Conservation (phyloP, 2,113 vertebrate species). For the Ictalurus furcatus region DNA sequence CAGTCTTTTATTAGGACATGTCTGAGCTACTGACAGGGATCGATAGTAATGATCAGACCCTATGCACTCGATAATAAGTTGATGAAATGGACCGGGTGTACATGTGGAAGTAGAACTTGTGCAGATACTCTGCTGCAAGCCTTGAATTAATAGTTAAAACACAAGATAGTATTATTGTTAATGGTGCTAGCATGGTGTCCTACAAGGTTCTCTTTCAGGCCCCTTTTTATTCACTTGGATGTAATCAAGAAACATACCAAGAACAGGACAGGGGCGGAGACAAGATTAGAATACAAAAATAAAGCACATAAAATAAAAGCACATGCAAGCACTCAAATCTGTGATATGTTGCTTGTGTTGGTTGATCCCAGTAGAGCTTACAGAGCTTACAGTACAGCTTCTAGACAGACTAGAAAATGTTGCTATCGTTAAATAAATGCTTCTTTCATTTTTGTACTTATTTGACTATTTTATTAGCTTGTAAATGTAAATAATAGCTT, state of each 20-base stretch:
- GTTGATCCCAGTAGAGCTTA: not conserved
- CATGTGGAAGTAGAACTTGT: not conserved
- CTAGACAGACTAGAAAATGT: not conserved
- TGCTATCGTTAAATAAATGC: too few species aligned
- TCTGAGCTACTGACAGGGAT: not conserved
- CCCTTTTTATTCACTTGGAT: not conserved
- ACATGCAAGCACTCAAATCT: not conserved
- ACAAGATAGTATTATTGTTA: not conserved
- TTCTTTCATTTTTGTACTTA: not conserved
- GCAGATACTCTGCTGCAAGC: not conserved
- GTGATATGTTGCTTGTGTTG: not conserved
- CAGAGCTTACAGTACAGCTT: too few species aligned
- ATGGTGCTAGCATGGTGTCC: not conserved
- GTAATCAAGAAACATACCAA: too few species aligned
- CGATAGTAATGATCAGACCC: not conserved
- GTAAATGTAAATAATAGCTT: not conserved
- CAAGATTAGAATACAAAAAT: too few species aligned
- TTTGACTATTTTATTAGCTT: not conserved
- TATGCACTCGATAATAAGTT: not conserved
- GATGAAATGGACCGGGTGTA: not conserved
- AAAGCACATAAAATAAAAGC: too few species aligned
- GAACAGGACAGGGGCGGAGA: too few species aligned
- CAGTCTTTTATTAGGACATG: constrained; percentile 20
- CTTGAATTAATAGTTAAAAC: not conserved
- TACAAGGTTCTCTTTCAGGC: not conserved